Base-by-base conservation (phyloP, 2,113 vertebrate species). In the Dicerorhinus sumatrensis region DNA sequence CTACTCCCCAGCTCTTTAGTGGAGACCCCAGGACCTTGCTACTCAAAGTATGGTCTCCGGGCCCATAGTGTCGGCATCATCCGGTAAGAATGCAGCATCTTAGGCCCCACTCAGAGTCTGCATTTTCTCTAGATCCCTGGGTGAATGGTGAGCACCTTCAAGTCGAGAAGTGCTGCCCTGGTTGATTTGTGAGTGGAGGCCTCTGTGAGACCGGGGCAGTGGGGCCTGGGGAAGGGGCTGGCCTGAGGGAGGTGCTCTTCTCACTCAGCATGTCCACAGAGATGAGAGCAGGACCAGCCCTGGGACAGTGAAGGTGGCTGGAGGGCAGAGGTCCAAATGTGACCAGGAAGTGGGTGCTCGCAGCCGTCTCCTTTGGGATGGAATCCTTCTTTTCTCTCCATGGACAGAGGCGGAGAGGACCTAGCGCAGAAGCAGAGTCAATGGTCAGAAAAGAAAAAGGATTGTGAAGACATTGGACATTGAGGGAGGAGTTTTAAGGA, bases 51-150 rank as follows among this genome's bases (percentile, higher is more conserved):
- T 81, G 14, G 0, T 67, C 72, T 36, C 87, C 11, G 33, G 42
- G 42, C 8, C 0, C 11, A 72, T 2, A 60, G 23, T 29, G 10
- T 13, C 0, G 7, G 17, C 63, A 31, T 36, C 21, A 8, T 6
- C 25, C 72, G 56, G 65, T 29, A 17, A 65, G 58, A 48, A 81
- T 33, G 31, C 33, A 56, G 63, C 62, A 27, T 89, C 73, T 54
- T 10, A 39, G 60, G 27, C 51, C 8, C n/a, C 36, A 23, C 0
- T 9, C 8, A 70, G 46, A 72, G 12, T 51, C 42, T 36, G 79
- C 33, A 4, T 95, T 79, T 70, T 29, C n/a, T 16, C 58, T 73
- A 18, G 23, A 27, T 72, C 0, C 11, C 18, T 2, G 6, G n/a
- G 56, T 67, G 48, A 58, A 21, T 70, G 11, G 54, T 7, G 62